Percentiles rank a stretch among this genome's conserved stretches.
phyloP scores from a whole-genome alignment of 2,888 invertebrate genomes.

The Mycalesis mineus region DNA sequence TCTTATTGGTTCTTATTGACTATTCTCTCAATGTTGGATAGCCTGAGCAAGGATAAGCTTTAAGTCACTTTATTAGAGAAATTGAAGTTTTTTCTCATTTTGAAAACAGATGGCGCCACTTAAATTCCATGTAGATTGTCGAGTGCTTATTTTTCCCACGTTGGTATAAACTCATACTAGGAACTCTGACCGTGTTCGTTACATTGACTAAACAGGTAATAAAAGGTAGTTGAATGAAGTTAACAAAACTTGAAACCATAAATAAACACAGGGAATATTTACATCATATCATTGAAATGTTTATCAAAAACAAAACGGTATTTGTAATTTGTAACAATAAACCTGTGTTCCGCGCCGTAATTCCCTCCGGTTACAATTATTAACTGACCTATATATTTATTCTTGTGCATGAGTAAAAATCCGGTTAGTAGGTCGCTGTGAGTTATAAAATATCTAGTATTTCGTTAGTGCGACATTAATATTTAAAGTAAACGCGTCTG shows the following conservation, averaged over 20 bases:
- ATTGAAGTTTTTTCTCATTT: too few relatives aligned
- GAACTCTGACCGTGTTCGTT: too few relatives aligned
- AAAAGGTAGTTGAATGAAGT: not conserved
- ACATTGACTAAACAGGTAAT: too few relatives aligned
- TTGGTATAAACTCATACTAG: too few relatives aligned
- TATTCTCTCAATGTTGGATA: too few relatives aligned
- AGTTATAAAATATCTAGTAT: constrained; percentile 21
- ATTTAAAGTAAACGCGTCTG: constrained; percentile 14
- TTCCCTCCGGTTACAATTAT: constrained; percentile 18
- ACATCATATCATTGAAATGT: not conserved
- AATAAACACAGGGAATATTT: not conserved
- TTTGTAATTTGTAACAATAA: constrained; percentile 7
- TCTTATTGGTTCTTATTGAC: too few relatives aligned
- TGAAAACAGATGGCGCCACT: too few relatives aligned
- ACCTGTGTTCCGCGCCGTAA: constrained; percentile 10
- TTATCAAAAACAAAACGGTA: not conserved
- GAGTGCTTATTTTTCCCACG: too few relatives aligned
- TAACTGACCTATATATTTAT: constrained; percentile 22
- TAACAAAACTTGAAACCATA: not conserved
- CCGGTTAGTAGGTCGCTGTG: constrained; percentile 27
- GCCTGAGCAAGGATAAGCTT: too few relatives aligned
- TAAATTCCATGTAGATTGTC: too few relatives aligned
- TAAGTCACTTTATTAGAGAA: too few relatives aligned
- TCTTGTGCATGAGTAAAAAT: constrained; percentile 19
- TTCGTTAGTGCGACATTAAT: constrained; percentile 13